These are phyloP conservation scores for Lycocorax pyrrhopterus DNA, from an alignment of 2,113 vertebrate species.

Conservation along the genomic window DNA sequence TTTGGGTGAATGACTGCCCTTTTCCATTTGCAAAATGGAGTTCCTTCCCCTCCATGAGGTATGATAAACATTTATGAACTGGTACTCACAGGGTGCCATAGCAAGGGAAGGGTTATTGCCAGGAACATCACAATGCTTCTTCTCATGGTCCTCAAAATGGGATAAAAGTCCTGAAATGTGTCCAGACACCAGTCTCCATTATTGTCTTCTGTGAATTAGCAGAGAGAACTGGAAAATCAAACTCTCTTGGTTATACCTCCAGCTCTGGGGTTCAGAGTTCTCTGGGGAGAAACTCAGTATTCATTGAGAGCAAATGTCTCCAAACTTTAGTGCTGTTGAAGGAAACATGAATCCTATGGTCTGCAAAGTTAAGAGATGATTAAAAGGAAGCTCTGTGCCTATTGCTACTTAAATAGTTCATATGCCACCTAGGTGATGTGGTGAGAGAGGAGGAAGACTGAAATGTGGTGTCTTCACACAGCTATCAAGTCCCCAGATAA, in stretches of 20 bases:
- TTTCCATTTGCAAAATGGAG: background rate
- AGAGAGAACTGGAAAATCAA: background rate
- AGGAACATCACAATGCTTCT: background rate
- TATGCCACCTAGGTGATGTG: background rate
- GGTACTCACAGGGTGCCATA: background rate
- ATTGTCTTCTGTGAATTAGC: background rate
- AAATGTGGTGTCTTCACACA: fast-evolving
- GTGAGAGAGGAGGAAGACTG: background rate
- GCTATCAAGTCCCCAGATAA: background rate
- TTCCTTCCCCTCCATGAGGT: background rate
- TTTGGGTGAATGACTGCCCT: background rate
- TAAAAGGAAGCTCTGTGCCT: background rate
- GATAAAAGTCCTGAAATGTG: background rate
- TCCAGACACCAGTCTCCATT: background rate
- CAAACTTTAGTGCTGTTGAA: background rate
- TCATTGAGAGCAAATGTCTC: background rate
- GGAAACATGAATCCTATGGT: background rate
- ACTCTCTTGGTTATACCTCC: background rate
- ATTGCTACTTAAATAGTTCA: background rate
- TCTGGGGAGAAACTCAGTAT: background rate
- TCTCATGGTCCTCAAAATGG: background rate
- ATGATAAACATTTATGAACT: background rate
- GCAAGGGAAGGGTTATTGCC: background rate
- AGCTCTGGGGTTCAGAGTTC: background rate
- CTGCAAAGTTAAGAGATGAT: background rate